A percentile compares a stretch with the other conserved stretches of the same genome.
Evolutionary conservation across 2,888 invertebrate genomes (phyloP).

Genomic region (Napeogenes inachia): DNA sequence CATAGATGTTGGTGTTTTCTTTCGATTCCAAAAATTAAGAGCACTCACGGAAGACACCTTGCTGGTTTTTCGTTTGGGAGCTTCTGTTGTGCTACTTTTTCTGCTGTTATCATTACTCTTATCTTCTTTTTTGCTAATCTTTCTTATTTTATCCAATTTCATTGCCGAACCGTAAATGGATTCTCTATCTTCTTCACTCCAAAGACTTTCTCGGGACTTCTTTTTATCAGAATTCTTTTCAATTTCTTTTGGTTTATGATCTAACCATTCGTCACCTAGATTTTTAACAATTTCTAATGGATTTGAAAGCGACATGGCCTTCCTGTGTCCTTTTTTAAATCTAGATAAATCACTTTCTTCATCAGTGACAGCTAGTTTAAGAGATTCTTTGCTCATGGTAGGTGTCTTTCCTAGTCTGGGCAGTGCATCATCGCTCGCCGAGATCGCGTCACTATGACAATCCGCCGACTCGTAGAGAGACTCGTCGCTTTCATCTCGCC

Average conservation of each 20-base stretch:
- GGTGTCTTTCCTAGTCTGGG: conserved; percentile 63
- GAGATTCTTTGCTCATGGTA: conserved; percentile 69
- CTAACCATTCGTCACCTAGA: conserved; percentile 71
- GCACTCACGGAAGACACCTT: conserved; percentile 69
- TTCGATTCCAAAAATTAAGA: conserved; percentile 63
- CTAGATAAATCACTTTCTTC: conserved; percentile 61
- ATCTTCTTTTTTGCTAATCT: conserved; percentile 65
- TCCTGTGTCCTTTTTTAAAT: conserved; percentile 64
- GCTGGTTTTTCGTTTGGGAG: conserved; percentile 65
- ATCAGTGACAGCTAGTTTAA: conserved; percentile 68
- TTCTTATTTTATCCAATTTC: conserved; percentile 58
- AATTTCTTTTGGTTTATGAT: conserved; percentile 56
- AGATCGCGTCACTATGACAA: conserved; percentile 67
- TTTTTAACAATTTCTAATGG: conserved; percentile 68
- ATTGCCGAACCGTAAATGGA: conserved; percentile 61
- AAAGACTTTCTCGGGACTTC: conserved; percentile 70
- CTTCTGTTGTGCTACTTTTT: conserved; percentile 56
- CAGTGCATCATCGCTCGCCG: conserved; percentile 66
- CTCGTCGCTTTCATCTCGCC: conserved; percentile 72
- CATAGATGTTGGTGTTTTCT: conserved; percentile 60
- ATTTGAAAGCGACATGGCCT: conserved; percentile 72
- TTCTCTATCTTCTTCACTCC: conserved; percentile 71
- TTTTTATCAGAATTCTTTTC: conserved; percentile 65
- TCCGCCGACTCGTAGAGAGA: conserved; percentile 72
- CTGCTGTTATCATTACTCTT: conserved; percentile 53